phyloP scores from a whole-genome alignment of 92 coral and sea anemone species.

The Paramuricea clavata region DNA sequence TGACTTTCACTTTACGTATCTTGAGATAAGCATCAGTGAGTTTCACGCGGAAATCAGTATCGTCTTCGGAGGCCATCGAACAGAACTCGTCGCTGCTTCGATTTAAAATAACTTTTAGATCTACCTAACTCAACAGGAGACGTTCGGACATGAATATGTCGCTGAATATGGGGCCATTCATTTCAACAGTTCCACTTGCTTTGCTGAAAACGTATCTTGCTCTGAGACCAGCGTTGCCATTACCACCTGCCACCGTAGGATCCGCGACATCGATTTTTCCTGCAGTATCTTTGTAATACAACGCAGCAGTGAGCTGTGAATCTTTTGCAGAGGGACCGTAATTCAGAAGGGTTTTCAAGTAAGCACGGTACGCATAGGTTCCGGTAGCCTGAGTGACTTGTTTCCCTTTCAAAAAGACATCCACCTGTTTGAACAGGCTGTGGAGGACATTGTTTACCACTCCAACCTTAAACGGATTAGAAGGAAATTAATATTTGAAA shows the following conservation, averaged over 20 bases:
- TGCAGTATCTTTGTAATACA: background rate
- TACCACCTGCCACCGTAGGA: background rate
- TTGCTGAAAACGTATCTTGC: constrained; percentile 15
- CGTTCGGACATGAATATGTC: constrained; percentile 19
- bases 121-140: constrained; percentile 17
- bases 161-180: constrained; percentile 36
- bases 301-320: background rate
- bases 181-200: constrained; percentile 16
- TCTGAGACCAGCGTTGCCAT: background rate
- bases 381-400: background rate
- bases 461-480: no score
- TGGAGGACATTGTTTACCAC: background rate
- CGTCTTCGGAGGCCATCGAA: constrained; percentile 15
- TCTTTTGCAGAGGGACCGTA: constrained; percentile 22
- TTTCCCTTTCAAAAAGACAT: background rate
- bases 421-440: background rate
- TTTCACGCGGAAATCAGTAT: constrained; percentile 10
- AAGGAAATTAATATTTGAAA: no score
- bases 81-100: constrained; percentile 24
- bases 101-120: constrained; percentile 17
- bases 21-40: constrained; percentile 24
- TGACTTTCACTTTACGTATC: background rate
- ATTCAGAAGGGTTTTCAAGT: background rate
- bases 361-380: background rate
- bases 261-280: constrained; percentile 16